Evolutionary conservation across 2,888 invertebrate genomes (phyloP), one percentile per base, ranked within the genome.

Genomic region (Campaea margaritaria): DNA sequence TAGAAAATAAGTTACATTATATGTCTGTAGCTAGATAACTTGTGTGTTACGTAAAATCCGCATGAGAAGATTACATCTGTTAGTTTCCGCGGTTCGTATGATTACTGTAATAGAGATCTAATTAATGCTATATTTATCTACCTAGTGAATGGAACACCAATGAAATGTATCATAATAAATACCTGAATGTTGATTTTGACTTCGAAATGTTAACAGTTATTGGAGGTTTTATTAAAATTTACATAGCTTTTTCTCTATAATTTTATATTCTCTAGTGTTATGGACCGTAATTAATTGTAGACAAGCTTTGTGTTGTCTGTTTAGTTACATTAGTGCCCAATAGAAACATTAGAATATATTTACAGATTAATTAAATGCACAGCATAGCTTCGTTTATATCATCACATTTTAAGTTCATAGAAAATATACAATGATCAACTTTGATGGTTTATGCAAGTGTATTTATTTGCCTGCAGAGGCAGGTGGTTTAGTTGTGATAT

Each of bases 401-500:
- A 55, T 15, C 51, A 31, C 21, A 27, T 44, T 43, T 15, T 15
- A n/a, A 46, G 8, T 34, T 42, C 8, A 45, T 39, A 41, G 21
- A 15, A 42, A 44, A 9, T 5, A 21, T 21, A 21, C 38, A 42
- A 54, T 51, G 42, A 31, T 31, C 21, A 62, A 59, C 51, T 14
- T 61, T 55, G 50, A 53, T 58, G 62, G 47, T 62, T 56, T 44
- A 39, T 47, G 46, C 54, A 59, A 62, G 58, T 76, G 77, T 84
- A 87, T 89, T 88, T 87, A 87, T 87, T 88, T 81, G 81, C 78
- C 86, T 86, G 85, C 47, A 55, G 62, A 46, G 48, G 69, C 84
- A 78, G 89, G 86, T 73, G 74, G 79, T 90, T 91, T 87, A 90
- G 91, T 92, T 92, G 92, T 92, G 92, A 92, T 92, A 92, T 91